A percentile compares a stretch with the other conserved stretches of the same genome.
Conservation (phyloP, 35 echinoderm and acorn worm genomes). For the Lytechinus pictus region DNA sequence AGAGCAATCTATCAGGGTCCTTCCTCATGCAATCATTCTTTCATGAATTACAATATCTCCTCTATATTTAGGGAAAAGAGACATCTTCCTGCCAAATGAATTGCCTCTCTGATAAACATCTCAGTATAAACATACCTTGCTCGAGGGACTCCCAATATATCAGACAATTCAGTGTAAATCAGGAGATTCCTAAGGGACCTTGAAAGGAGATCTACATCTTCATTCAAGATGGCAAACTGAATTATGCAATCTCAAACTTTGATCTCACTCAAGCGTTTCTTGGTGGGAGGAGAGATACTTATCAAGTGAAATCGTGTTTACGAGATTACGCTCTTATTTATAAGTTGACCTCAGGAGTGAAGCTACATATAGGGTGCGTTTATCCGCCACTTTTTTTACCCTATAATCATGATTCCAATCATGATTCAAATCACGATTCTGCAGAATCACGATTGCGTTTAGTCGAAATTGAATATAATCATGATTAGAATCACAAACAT, state of each 20-base stretch:
- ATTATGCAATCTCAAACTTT: not conserved
- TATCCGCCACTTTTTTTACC: no score
- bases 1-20: not conserved
- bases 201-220: not conserved
- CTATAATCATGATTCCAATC: no score
- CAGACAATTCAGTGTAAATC: not conserved
- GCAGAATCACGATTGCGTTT: no score
- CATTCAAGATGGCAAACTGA: not conserved
- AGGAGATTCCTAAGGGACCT: not conserved
- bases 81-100: not conserved
- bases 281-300: not conserved
- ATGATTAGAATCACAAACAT: no score
- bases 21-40: not conserved
- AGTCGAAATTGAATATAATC: no score
- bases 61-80: not conserved
- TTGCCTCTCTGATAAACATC: not conserved
- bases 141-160: not conserved
- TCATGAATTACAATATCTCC: not conserved
- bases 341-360: not conserved
- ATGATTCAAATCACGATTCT: no score
- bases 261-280: not conserved
- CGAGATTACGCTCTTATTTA: constrained; percentile 3
- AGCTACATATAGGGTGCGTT: no score
- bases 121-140: not conserved
- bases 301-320: not conserved